A percentile compares a stretch with the other conserved stretches of the same genome.
Conservation (phyloP, 2,113 vertebrate species). For the Esox niger region DNA sequence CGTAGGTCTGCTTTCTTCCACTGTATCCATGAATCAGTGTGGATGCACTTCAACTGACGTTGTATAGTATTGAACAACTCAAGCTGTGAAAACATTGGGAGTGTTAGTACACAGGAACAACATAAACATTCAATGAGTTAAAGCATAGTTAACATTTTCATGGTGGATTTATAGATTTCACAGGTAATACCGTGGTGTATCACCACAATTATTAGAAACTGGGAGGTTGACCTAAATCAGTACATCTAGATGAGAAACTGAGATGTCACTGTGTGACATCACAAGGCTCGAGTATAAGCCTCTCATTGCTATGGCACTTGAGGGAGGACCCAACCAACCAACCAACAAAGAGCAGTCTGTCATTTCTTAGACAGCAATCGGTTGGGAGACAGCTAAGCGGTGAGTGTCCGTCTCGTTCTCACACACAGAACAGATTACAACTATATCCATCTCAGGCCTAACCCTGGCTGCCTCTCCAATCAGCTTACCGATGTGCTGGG, state of each 20-base stretch:
- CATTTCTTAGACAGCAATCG: slow-evolving; percentile 40
- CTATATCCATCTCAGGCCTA: slow-evolving; percentile 5
- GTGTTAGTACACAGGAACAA: background rate
- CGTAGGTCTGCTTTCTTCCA: background rate
- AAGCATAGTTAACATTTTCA: background rate
- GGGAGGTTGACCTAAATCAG: background rate
- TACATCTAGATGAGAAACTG: slow-evolving; percentile 37
- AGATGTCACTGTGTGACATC: slow-evolving; percentile 77
- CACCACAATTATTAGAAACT: background rate
- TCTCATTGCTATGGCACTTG: slow-evolving; percentile 59
- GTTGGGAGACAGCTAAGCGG: slow-evolving; percentile 51
- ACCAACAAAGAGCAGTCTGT: slow-evolving; percentile 71
- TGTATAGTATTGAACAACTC: background rate
- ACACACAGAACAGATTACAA: slow-evolving; percentile 21
- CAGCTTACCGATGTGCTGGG: background rate
- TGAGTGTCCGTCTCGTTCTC: slow-evolving; percentile 49
- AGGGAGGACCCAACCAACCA: slow-evolving; percentile 63
- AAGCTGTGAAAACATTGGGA: background rate
- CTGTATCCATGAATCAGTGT: background rate
- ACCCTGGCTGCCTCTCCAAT: background rate
- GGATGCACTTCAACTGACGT: background rate
- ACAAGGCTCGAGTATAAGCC: slow-evolving; percentile 71
- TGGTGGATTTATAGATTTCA: background rate
- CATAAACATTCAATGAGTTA: background rate
- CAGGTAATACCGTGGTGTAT: background rate